Percentiles rank a stretch among this genome's conserved stretches.
These are phyloP conservation scores for Eubasilissa regina DNA, from an alignment of 1,140 invertebrate genomes.

Conservation along the genomic window DNA sequence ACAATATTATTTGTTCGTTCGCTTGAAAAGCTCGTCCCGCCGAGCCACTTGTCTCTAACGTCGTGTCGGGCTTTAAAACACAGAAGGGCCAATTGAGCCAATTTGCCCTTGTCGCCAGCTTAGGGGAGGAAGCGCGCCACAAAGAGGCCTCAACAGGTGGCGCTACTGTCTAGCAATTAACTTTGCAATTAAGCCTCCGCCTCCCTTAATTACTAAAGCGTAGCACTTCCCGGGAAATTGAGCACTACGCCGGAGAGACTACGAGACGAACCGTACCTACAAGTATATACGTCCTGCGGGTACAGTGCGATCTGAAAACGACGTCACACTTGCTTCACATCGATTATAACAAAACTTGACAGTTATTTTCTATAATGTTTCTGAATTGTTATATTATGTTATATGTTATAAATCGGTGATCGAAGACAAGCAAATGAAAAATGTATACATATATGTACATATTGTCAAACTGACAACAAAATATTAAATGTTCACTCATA, in stretches of 20 bases:
- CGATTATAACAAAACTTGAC: too few species aligned
- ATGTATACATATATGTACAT: too few species aligned
- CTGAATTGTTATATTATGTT: too few species aligned
- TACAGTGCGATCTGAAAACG: too few species aligned
- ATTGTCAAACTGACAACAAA: too few species aligned
- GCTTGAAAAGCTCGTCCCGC: not conserved
- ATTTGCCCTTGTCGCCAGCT: slow-evolving; percentile 24
- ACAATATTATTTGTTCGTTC: too few species aligned
- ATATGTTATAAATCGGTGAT: too few species aligned
- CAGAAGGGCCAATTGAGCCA: slow-evolving; percentile 36
- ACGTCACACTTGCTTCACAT: too few species aligned
- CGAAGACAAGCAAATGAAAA: too few species aligned
- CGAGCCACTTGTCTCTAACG: slow-evolving; percentile 1
- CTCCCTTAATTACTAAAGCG: slow-evolving; percentile 53
- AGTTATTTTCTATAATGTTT: too few species aligned
- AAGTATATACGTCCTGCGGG: not conserved
- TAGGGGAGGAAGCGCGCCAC: slow-evolving; percentile 33
- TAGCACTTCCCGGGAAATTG: slow-evolving; percentile 44
- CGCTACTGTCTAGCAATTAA: slow-evolving; percentile 56
- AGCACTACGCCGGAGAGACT: slow-evolving; percentile 8
- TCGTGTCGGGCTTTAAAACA: slow-evolving; percentile 22
- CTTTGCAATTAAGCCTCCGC: slow-evolving; percentile 56
- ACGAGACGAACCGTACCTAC: slow-evolving; percentile 24
- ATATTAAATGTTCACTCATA: too few species aligned
- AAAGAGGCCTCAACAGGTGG: slow-evolving; percentile 59